Evolutionary conservation across 2,113 vertebrate genomes (phyloP).

Genomic region (Petrocephalus zakoni): DNA sequence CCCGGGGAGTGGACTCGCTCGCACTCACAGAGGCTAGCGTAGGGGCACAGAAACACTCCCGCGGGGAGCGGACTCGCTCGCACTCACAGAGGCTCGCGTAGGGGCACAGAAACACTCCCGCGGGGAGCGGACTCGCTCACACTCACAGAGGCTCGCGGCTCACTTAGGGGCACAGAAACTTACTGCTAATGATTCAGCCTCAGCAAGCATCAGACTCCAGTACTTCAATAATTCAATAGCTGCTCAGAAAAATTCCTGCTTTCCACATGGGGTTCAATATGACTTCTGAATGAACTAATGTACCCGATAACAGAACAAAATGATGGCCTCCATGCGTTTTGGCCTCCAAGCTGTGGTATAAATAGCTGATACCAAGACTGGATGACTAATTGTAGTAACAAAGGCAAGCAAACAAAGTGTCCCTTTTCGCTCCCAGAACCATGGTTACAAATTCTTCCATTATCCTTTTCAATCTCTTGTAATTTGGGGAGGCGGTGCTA

Average conservation of each 20-base stretch:
- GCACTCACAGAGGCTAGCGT: neutral
- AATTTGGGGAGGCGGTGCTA: neutral
- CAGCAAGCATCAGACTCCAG: neutral
- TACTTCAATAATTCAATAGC: neutral
- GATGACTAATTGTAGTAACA: neutral
- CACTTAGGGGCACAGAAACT: neutral
- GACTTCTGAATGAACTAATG: neutral
- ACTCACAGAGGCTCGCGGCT: neutral
- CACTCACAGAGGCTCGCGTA: neutral
- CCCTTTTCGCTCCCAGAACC: neutral
- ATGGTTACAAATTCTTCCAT: neutral
- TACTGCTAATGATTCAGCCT: neutral
- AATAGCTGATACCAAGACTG: neutral
- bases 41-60: neutral
- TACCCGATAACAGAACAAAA: neutral
- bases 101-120: neutral
- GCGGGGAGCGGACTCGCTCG: neutral
- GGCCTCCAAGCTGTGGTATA: neutral
- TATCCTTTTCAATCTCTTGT: neutral
- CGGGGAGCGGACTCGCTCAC: neutral
- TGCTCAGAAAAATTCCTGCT: neutral
- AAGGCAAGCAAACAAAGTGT: neutral
- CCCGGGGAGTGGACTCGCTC: neutral
- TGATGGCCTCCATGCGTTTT: neutral
- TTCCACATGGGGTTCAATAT: neutral